A percentile compares a stretch with the other conserved stretches of the same genome.
Conservation (phyloP, 2,888 invertebrate species). For the Nowickia ferox region DNA sequence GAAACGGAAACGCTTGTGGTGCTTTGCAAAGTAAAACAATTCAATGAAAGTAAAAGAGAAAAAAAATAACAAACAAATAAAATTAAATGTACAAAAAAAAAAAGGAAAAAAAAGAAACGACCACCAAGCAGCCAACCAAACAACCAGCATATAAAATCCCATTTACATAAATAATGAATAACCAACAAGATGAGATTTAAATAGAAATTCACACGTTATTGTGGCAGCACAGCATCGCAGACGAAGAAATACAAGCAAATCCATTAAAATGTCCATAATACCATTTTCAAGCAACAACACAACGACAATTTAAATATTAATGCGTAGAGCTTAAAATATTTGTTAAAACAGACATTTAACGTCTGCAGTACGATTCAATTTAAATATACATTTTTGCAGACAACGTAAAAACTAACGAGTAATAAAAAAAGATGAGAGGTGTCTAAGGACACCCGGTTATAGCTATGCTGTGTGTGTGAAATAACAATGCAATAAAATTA, state of each 20-base stretch:
- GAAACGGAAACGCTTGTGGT: conserved; percentile 39
- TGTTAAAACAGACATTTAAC: background rate
- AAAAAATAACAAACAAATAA: conserved; percentile 15
- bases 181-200: conserved; percentile 54
- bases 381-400: background rate
- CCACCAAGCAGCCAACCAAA: background rate
- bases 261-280: conserved; percentile 13
- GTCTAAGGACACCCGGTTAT: too few species aligned
- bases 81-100: background rate
- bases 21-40: conserved; percentile 1
- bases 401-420: background rate
- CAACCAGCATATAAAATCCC: conserved; percentile 6
- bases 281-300: background rate
- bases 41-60: background rate
- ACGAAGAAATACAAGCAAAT: background rate
- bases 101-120: background rate
- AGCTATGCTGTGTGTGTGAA: too few species aligned
- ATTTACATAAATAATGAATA: conserved; percentile 61
- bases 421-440: too few species aligned
- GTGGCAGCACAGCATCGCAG: background rate
- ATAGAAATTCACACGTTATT: conserved; percentile 39
- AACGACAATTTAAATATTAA: conserved; percentile 11
- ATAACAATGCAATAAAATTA: too few species aligned
- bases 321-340: conserved; percentile 25
- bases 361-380: background rate